A percentile compares a stretch with the other conserved stretches of the same genome.
Evolutionary conservation across 2,113 vertebrate species (phyloP).

Genomic region (Bufo gargarizans): DNA sequence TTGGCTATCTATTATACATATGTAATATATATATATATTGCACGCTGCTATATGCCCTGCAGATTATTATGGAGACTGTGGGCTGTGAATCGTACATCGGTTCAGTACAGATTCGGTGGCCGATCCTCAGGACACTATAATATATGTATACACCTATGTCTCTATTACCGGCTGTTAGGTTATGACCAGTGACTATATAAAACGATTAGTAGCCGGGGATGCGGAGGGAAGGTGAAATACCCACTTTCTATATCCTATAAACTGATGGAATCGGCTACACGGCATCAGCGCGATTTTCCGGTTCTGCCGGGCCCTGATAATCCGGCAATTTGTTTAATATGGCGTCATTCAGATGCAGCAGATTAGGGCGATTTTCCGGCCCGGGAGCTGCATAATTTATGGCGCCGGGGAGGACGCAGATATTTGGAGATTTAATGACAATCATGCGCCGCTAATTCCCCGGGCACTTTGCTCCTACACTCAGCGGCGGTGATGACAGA

Average conservation of each 20-base stretch:
- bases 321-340: constrained; percentile 66
- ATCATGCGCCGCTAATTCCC: constrained; percentile 76
- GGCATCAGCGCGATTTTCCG: neutral
- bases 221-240: neutral
- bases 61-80: no score
- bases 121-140: no score
- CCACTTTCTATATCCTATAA: neutral
- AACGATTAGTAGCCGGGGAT: neutral
- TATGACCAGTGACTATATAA: neutral
- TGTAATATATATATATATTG: no score
- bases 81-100: no score
- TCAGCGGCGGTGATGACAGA: constrained; percentile 76
- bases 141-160: no score
- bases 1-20: no score
- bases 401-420: constrained; percentile 49
- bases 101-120: no score
- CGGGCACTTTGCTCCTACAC: constrained; percentile 72
- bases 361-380: constrained; percentile 77
- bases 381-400: constrained; percentile 66
- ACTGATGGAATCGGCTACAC: neutral
- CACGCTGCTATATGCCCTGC: no score
- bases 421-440: constrained; percentile 70
- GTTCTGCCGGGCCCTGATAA: constrained; percentile 47
- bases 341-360: constrained; percentile 63
- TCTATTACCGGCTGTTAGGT: no score